Conservation (phyloP, 1,140 invertebrate species). For the Formica selysi region DNA sequence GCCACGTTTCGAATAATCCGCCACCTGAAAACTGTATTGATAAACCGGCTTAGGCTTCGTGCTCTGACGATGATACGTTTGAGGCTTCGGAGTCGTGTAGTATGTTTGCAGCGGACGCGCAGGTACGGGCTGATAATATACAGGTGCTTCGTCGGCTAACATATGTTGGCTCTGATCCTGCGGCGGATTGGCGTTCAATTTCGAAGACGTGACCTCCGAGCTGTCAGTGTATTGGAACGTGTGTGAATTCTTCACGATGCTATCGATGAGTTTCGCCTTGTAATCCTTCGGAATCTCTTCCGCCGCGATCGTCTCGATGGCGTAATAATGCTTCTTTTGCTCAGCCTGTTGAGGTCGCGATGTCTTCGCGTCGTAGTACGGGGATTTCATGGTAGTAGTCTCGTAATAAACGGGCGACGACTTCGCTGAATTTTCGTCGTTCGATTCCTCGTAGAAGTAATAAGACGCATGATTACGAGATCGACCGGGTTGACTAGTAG, state of each 20-base stretch:
- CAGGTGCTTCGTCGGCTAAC: slow-evolving; percentile 78
- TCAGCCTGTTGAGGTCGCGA: slow-evolving; percentile 40
- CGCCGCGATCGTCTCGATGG: slow-evolving; percentile 74
- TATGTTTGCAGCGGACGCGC: slow-evolving; percentile 84
- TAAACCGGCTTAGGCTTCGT: slow-evolving; percentile 87
- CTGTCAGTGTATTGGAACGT: slow-evolving; percentile 76
- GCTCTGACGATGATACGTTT: slow-evolving; percentile 73
- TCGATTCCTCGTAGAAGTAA: slow-evolving; percentile 84
- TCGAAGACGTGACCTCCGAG: slow-evolving; percentile 46
- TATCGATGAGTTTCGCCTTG: slow-evolving; percentile 78
- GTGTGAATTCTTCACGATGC: slow-evolving; percentile 76
- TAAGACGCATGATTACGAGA: slow-evolving; percentile 81
- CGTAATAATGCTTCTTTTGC: slow-evolving; percentile 79
- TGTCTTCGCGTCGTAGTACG: slow-evolving; percentile 73
- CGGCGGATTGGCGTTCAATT: slow-evolving; percentile 60
- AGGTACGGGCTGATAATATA: slow-evolving; percentile 80
- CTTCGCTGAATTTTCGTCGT: slow-evolving; percentile 79
- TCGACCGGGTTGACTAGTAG: slow-evolving; percentile 70
- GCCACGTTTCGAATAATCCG: slow-evolving; percentile 82
- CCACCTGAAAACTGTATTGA: slow-evolving; percentile 88
- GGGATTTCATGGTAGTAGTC: slow-evolving; percentile 77
- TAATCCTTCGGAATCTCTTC: slow-evolving; percentile 75
- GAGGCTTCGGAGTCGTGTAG: slow-evolving; percentile 79
- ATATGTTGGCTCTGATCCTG: slow-evolving; percentile 75
- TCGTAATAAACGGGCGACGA: slow-evolving; percentile 76